A percentile compares a stretch with the other conserved stretches of the same genome.
These are phyloP conservation scores for Rhagoletis pomonella DNA, from an alignment of 1,140 invertebrate species.

Conservation along the genomic window DNA sequence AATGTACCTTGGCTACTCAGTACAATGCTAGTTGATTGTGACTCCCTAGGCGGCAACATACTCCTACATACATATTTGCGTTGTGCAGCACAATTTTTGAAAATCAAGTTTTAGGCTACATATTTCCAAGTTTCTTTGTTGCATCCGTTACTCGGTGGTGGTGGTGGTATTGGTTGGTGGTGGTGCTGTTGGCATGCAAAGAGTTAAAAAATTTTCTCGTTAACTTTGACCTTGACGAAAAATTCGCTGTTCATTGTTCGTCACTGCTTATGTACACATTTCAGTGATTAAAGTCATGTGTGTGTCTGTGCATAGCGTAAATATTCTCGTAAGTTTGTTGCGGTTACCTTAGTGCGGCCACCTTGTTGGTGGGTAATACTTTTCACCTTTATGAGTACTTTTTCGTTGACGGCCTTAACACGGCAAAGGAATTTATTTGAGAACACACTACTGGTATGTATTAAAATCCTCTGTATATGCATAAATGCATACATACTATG, in stretches of 20 bases:
- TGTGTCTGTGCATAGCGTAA: not conserved
- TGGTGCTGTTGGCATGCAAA: not conserved
- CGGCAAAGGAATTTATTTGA: not conserved
- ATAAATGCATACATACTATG: too few relatives aligned
- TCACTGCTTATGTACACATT: not conserved
- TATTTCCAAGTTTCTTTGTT: conserved; percentile 46
- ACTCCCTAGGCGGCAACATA: not conserved
- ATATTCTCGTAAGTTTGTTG: not conserved
- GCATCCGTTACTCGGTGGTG: not conserved
- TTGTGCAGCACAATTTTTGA: conserved; percentile 24
- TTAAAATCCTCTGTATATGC: not conserved
- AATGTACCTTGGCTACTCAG: conserved; percentile 19
- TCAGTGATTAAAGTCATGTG: not conserved
- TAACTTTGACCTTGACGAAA: conserved; percentile 41
- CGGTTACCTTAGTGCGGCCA: not conserved
- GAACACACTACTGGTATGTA: not conserved
- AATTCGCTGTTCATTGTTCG: conserved; percentile 45
- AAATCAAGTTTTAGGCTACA: conserved; percentile 30
- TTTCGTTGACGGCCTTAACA: conserved; percentile 1
- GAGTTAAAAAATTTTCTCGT: conserved; percentile 17
- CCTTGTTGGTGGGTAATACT: not conserved
- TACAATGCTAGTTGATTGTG: not conserved
- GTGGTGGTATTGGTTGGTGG: not conserved
- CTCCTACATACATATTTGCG: not conserved
- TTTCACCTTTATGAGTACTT: not conserved